Evolutionary conservation across 2,113 vertebrate species (phyloP).

Genomic region (Zingel zingel): DNA sequence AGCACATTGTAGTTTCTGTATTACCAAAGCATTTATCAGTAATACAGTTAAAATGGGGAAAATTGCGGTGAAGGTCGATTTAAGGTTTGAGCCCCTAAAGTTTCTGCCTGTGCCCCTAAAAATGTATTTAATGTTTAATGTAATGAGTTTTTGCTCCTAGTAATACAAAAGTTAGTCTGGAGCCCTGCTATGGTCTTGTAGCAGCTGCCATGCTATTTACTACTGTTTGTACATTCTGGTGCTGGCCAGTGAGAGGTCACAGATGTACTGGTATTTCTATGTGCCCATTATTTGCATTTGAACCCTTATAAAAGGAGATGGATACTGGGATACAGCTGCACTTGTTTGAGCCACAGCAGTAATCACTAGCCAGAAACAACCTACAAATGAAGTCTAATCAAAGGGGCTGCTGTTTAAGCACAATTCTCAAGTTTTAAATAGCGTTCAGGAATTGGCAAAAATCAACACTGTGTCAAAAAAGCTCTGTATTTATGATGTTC

Average conservation of each 20-base stretch:
- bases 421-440: neutral
- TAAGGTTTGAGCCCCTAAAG: no score
- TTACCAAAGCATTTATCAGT: no score
- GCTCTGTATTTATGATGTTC: neutral
- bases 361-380: neutral
- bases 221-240: constrained; percentile 3
- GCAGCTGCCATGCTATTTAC: neutral
- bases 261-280: neutral
- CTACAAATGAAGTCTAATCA: neutral
- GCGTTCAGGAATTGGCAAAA: neutral
- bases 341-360: neutral
- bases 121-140: no score
- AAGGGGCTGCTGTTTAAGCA: neutral
- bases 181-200: neutral
- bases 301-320: constrained; percentile 1
- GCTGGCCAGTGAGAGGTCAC: constrained; percentile 14
- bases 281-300: neutral
- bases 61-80: no score
- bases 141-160: no score
- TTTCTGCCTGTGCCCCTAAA: no score
- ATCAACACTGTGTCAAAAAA: neutral
- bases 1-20: no score
- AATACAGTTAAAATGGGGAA: no score
- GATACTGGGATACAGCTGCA: constrained; percentile 17
- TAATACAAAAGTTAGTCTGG: no score